Evolutionary conservation across 2,113 vertebrate genomes (phyloP).

Genomic region (Prunella himalayana): DNA sequence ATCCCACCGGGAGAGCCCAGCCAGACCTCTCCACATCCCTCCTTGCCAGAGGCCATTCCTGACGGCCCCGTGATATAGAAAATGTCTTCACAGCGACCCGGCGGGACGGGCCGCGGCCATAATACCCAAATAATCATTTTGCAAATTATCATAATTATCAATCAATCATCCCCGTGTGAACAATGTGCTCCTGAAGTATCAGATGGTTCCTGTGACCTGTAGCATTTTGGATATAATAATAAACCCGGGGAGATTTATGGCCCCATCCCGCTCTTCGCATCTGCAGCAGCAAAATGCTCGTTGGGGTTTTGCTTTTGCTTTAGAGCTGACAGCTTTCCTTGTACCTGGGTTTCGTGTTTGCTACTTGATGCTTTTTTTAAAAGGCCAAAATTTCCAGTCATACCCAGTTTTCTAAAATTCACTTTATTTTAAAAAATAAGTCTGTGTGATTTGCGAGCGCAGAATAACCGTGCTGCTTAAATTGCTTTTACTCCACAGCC

Average conservation of each 20-base stretch:
- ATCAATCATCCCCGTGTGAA: conserved; percentile 86
- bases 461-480: background rate
- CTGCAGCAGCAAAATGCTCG: background rate
- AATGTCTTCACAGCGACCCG: conserved; percentile 68
- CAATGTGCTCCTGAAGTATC: conserved; percentile 61
- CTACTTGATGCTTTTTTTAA: background rate
- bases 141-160: conserved; percentile 96
- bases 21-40: conserved; percentile 63
- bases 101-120: conserved; percentile 74
- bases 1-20: conserved; percentile 55
- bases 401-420: background rate
- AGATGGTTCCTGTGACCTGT: conserved; percentile 86
- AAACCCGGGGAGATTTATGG: conserved; percentile 84
- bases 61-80: conserved; percentile 69
- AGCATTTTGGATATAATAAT: conserved; percentile 80
- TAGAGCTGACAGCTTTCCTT: background rate
- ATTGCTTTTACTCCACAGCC: background rate
- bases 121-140: conserved; percentile 93
- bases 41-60: conserved; percentile 77
- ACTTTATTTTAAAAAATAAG: background rate
- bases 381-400: background rate
- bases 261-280: background rate
- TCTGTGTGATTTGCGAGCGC: background rate
- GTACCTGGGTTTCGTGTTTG: background rate
- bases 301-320: background rate